Conservation (phyloP, 2,113 vertebrate genomes). For the Scalopus aquaticus region DNA sequence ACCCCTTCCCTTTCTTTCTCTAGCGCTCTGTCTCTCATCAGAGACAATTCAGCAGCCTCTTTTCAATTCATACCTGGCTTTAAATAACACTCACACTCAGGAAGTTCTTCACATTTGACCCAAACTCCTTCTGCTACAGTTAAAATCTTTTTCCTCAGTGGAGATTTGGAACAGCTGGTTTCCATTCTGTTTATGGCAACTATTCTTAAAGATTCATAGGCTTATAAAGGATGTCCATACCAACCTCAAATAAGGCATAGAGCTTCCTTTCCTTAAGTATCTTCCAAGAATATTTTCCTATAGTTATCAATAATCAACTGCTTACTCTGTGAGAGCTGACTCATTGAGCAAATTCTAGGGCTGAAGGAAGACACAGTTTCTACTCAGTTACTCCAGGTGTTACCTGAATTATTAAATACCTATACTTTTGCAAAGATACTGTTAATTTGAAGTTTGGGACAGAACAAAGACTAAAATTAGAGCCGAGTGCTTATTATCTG, state of each 20-base stretch:
- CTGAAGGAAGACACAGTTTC: neutral
- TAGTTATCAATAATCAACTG: conserved; percentile 18
- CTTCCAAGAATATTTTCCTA: conserved; percentile 35
- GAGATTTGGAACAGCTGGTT: conserved; percentile 76
- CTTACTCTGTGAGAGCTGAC: neutral
- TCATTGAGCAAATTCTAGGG: neutral
- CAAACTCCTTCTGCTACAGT: conserved; percentile 61
- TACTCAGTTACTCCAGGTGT: neutral
- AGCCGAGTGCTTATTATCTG: neutral
- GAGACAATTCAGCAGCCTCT: conserved; percentile 30
- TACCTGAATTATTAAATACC: conserved; percentile 31
- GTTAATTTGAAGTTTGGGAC: neutral
- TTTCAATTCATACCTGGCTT: conserved; percentile 50
- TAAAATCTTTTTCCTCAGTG: conserved; percentile 63
- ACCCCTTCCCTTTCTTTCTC: neutral
- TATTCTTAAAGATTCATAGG: conserved; percentile 66
- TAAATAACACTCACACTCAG: conserved; percentile 56
- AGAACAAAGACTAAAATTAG: conserved; percentile 21
- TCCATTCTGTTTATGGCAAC: conserved; percentile 52
- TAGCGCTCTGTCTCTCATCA: neutral
- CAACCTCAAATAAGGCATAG: conserved; percentile 26
- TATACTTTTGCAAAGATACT: conserved; percentile 2
- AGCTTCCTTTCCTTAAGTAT: conserved; percentile 25
- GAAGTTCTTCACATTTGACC: conserved; percentile 70
- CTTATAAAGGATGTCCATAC: conserved; percentile 46